Base-by-base conservation (phyloP, 2,797 vertebrate genomes). In the Eleutherodactylus coqui region DNA sequence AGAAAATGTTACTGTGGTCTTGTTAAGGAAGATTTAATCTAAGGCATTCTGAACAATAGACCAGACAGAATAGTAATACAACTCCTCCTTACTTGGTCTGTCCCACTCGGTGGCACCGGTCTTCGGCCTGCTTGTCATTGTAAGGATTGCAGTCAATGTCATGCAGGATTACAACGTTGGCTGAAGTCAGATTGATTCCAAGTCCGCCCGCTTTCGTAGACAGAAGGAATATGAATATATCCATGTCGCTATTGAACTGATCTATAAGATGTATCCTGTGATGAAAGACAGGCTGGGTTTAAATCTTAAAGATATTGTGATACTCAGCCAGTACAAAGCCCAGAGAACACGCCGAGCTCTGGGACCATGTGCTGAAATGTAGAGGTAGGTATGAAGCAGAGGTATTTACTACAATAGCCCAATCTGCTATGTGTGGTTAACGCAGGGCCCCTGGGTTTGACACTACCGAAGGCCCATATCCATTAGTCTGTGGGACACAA, bases 121-220 rank as follows among this genome's bases (percentile, higher is more conserved):
- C 98, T 90, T 99, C 98, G 2, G 98, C 98, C 92, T 99, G 98
- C 85, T 99, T 99, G 91, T 99, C 98, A 11, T 99, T 99, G 90
- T 99, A 99, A 0, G 98, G 98, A 89, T 99, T 99, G 90, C 95
- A 98, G 89, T 99, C 97, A 27, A 99, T 98, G 91, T 99, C 98
- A 9, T 99, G 98, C 27, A 99, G 94, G 90, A 99, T 96, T 75
- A 99, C 98, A 1, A 97, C 94, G 13, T 99, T 99, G 72, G 98
- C 98, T 0, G 98, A 97, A 34, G 98, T 97, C 75, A 99, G 94
- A 90, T 99, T 99, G 91, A 99, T 98, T 85, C 98, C 98, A 86
- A 98, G 94, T 67, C 97, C 97, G 9, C 98, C 98, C 24, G 98
- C 98, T 89, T 96, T 97, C 5, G 98, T 99, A 43, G 98, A 99